Evolutionary conservation across 2,888 invertebrate species (phyloP).

Genomic region (Clivina fossor): DNA sequence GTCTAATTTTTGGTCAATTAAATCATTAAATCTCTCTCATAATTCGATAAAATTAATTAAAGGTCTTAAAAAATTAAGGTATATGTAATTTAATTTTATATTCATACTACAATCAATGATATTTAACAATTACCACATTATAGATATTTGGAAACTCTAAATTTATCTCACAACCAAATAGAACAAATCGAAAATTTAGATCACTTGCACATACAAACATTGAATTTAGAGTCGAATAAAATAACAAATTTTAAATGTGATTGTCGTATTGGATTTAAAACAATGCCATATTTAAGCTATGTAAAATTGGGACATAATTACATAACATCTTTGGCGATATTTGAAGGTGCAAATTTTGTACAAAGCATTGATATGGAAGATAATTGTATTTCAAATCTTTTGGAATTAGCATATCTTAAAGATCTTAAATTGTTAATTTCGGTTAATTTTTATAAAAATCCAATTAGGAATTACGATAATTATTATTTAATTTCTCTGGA

Average conservation of each 20-base stretch:
- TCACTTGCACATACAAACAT: constrained; percentile 53
- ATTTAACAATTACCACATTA: constrained; percentile 37
- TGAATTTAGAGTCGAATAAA: constrained; percentile 43
- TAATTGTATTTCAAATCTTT: constrained; percentile 49
- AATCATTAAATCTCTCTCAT: constrained; percentile 61
- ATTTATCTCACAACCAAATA: constrained; percentile 63
- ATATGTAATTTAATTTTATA: constrained; percentile 33
- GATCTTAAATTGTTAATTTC: constrained; percentile 46
- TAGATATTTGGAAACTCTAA: constrained; percentile 61
- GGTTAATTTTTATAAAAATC: constrained; percentile 49
- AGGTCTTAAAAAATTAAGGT: constrained; percentile 60
- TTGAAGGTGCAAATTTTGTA: constrained; percentile 51
- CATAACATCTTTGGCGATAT: constrained; percentile 57
- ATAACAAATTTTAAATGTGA: constrained; percentile 48
- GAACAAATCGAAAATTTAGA: constrained; percentile 60
- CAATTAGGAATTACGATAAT: constrained; percentile 47
- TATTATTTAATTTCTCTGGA: constrained; percentile 49
- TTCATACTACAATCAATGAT: background rate
- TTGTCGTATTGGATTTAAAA: constrained; percentile 54
- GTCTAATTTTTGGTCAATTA: constrained; percentile 63
- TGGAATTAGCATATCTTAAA: constrained; percentile 49
- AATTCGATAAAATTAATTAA: constrained; percentile 61
- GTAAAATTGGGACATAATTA: constrained; percentile 60
- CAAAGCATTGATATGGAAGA: constrained; percentile 48
- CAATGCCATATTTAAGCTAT: constrained; percentile 56